phyloP scores from a whole-genome alignment of 2,797 vertebrate genomes.

The Phrynocephalus guinanensis region DNA sequence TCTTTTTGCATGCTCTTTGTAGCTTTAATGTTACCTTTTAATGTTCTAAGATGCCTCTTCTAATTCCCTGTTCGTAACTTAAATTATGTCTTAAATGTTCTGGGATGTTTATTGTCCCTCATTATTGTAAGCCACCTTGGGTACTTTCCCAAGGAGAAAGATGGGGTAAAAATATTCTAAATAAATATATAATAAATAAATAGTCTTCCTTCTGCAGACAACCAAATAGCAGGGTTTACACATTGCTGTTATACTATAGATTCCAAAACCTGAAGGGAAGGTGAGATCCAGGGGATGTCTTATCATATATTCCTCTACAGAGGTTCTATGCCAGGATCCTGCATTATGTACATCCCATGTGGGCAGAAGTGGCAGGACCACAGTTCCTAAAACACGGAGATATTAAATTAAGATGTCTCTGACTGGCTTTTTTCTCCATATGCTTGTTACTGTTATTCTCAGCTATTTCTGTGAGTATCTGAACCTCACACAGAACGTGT shows the following conservation, averaged over 20 bases:
- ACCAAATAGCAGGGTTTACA: background rate
- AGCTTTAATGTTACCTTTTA: no score
- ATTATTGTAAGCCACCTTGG: no score
- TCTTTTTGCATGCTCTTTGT: no score
- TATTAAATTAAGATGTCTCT: constrained; percentile 1
- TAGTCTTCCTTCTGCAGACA: background rate
- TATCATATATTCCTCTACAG: background rate
- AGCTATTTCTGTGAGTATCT: background rate
- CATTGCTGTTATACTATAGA: background rate
- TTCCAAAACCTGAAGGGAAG: background rate
- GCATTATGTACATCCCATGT: background rate
- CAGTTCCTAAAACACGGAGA: background rate
- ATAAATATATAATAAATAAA: no score
- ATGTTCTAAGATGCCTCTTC: no score
- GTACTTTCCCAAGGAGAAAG: no score
- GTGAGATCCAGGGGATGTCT: background rate
- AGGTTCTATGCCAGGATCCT: background rate
- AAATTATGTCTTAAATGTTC: no score
- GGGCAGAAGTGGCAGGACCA: background rate
- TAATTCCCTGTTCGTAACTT: no score
- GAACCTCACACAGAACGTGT: background rate
- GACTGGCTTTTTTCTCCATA: no score
- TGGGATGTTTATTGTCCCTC: no score
- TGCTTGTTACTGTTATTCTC: background rate
- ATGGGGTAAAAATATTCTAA: no score